These are phyloP conservation scores for Sminthurides aquaticus DNA, from an alignment of 2,888 invertebrate genomes.

Conservation along the genomic window DNA sequence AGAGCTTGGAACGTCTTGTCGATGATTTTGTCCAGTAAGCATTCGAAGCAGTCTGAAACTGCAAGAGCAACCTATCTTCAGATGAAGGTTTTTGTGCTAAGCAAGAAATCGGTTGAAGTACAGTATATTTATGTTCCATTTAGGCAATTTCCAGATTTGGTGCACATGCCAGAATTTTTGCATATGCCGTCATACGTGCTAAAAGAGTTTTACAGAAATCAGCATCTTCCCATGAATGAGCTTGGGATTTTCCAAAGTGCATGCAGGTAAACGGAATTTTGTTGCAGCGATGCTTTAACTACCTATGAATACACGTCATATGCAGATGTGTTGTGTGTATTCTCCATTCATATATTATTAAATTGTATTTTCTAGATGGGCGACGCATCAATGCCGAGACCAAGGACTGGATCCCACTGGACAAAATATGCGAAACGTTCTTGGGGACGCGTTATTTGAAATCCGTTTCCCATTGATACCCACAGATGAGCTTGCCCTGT, in stretches of 20 bases:
- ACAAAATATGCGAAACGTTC: background rate
- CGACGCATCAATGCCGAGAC: background rate
- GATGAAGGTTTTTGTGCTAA: too few relatives aligned
- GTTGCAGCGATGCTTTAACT: background rate
- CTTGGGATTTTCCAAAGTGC: background rate
- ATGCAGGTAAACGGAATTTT: background rate
- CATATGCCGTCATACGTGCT: background rate
- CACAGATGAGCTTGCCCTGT: background rate
- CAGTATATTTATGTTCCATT: too few relatives aligned
- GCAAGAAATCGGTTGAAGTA: too few relatives aligned
- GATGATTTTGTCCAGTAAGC: background rate
- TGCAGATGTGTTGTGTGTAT: too few relatives aligned
- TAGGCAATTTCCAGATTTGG: too few relatives aligned
- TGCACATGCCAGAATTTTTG: background rate
- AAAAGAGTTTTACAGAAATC: background rate
- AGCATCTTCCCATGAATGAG: background rate
- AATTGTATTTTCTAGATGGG: background rate
- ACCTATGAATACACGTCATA: background rate
- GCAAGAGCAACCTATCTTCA: too few relatives aligned
- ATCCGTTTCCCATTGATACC: background rate
- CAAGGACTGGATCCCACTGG: background rate
- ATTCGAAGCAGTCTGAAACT: too few relatives aligned
- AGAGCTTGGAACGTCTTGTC: background rate
- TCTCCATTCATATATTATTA: too few relatives aligned
- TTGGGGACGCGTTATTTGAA: background rate